Percentiles rank a stretch among this genome's conserved stretches.
Evolutionary conservation across 2,113 vertebrate species (phyloP).

Genomic region (Lucifuga dentata): DNA sequence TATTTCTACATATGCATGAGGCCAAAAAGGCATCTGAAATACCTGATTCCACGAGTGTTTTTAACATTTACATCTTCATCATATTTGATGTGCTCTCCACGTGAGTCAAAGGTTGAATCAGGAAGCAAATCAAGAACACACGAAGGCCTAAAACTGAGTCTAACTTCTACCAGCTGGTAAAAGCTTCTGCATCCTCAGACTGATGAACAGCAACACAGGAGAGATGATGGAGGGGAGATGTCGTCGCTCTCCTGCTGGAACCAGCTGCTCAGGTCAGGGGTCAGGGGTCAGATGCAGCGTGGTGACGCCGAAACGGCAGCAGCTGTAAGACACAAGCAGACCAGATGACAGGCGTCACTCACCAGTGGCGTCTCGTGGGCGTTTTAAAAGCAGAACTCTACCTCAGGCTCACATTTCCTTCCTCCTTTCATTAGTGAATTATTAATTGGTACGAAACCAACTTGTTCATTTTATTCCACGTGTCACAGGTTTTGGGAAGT

Average conservation of each 20-base stretch:
- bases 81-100: too few species aligned
- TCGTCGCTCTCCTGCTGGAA: constrained; percentile 57
- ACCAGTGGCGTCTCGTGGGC: constrained; percentile 12
- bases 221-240: constrained; percentile 59
- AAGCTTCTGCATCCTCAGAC: constrained; percentile 21
- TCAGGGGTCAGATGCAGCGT: constrained; percentile 36
- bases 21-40: too few species aligned
- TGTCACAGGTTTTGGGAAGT: constrained; percentile 66
- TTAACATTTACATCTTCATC: too few species aligned
- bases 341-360: constrained; percentile 66
- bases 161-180: constrained; percentile 17
- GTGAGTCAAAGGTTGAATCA: neutral
- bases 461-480: constrained; percentile 62
- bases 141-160: constrained; percentile 20
- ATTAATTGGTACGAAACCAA: constrained; percentile 64
- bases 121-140: constrained; percentile 27
- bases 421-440: constrained; percentile 54
- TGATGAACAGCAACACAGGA: constrained; percentile 38
- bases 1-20: too few species aligned
- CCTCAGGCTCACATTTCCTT: constrained; percentile 23
- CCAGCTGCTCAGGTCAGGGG: constrained; percentile 61
- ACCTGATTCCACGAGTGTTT: too few species aligned
- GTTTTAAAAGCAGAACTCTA: neutral
- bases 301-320: constrained; percentile 53
- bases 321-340: constrained; percentile 71